Evolutionary conservation across 2,113 vertebrate species (phyloP).

Genomic region (Xiphophorus hellerii): DNA sequence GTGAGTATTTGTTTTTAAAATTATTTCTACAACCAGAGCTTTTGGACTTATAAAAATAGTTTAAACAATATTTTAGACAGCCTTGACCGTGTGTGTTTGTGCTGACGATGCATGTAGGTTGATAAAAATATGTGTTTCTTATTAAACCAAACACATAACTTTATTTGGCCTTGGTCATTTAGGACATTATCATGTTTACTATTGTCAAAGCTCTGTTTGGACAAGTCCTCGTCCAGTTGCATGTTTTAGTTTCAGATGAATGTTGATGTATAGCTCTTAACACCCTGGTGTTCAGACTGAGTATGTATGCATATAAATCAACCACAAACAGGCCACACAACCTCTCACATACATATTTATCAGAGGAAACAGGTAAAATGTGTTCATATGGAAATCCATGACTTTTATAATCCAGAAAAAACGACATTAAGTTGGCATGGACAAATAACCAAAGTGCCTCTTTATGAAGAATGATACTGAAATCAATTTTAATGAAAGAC

Average conservation of each 20-base stretch:
- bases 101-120: too few species aligned
- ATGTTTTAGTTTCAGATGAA: constrained; percentile 21
- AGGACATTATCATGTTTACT: too few species aligned
- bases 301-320: constrained; percentile 15
- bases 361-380: constrained; percentile 47
- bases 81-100: too few species aligned
- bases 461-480: constrained; percentile 51
- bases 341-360: constrained; percentile 64
- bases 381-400: constrained; percentile 51
- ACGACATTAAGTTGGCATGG: constrained; percentile 8
- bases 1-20: too few species aligned
- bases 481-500: constrained; percentile 58
- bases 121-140: too few species aligned
- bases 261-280: constrained; percentile 32
- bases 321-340: neutral
- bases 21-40: too few species aligned
- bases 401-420: neutral
- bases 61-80: too few species aligned
- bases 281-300: constrained; percentile 37
- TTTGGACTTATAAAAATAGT: too few species aligned
- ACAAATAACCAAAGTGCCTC: constrained; percentile 11
- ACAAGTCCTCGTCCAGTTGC: neutral
- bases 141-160: too few species aligned
- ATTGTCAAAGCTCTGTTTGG: neutral
- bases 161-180: too few species aligned